Conservation (phyloP, 2,797 vertebrate species). For the Mus caroli region DNA sequence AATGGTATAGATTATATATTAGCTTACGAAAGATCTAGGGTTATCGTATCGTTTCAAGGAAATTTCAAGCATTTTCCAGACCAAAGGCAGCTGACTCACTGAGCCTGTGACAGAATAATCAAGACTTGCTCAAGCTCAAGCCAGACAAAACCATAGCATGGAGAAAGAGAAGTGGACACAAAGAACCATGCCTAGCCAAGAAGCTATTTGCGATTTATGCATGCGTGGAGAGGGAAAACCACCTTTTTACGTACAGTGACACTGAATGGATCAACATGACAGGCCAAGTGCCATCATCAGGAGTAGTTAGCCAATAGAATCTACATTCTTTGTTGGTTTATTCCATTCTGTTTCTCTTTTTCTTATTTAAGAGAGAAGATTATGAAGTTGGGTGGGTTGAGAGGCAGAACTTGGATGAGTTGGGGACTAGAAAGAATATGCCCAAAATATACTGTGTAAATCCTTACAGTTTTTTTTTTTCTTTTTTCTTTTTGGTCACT, state of each 20-base stretch:
- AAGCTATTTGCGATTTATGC: background rate
- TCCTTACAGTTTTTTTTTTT: background rate
- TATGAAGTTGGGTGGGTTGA: background rate
- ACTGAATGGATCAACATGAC: background rate
- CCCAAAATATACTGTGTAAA: background rate
- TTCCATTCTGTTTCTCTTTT: background rate
- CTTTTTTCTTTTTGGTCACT: background rate
- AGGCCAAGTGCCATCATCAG: background rate
- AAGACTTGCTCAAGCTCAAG: background rate
- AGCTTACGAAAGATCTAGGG: conserved; percentile 26
- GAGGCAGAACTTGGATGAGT: background rate
- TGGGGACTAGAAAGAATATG: background rate
- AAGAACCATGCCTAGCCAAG: background rate
- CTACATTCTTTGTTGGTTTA: too few species aligned
- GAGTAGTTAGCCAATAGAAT: background rate
- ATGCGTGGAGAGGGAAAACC: background rate
- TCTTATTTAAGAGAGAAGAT: background rate
- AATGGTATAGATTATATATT: conserved; percentile 52
- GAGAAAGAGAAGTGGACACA: background rate
- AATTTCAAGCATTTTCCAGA: background rate
- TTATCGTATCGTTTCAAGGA: background rate
- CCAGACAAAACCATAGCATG: background rate
- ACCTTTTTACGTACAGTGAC: background rate
- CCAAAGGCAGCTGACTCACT: background rate
- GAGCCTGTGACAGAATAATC: background rate